Percentiles rank a stretch among this genome's conserved stretches.
Conservation (phyloP, 2,888 invertebrate species). For the Zygogramma bicolorata region DNA sequence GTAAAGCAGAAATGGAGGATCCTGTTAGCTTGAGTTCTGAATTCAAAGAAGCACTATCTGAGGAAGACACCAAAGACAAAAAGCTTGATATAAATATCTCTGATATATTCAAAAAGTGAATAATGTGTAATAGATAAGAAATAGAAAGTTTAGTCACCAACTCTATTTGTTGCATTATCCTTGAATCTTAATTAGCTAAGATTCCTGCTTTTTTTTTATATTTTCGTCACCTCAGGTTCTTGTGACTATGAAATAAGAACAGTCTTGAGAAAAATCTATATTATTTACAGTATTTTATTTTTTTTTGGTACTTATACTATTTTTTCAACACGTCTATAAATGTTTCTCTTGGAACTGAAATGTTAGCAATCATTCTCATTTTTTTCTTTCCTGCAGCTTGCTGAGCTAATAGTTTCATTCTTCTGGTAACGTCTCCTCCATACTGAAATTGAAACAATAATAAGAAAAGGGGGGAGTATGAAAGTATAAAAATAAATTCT, state of each 20-base stretch:
- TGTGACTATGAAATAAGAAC: background rate
- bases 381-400: slow-evolving; percentile 96
- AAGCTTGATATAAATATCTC: slow-evolving; percentile 53
- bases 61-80: slow-evolving; percentile 29
- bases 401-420: slow-evolving; percentile 87
- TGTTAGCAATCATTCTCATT: slow-evolving; percentile 92
- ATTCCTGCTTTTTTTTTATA: too few species aligned
- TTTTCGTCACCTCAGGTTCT: too few species aligned
- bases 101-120: slow-evolving; percentile 62
- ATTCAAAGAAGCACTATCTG: slow-evolving; percentile 57
- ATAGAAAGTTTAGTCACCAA: too few species aligned
- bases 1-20: slow-evolving; percentile 45
- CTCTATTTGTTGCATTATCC: too few species aligned
- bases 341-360: slow-evolving; percentile 91
- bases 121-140: background rate
- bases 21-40: slow-evolving; percentile 53
- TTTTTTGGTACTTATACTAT: slow-evolving; percentile 60
- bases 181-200: too few species aligned
- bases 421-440: slow-evolving; percentile 91
- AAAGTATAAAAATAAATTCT: background rate
- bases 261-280: background rate
- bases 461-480: too few species aligned
- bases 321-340: slow-evolving; percentile 92
- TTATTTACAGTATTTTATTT: background rate
- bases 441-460: slow-evolving; percentile 72